Evolutionary conservation across 2,888 invertebrate genomes (phyloP), one percentile per base, ranked within the genome.

Genomic region (Disparrhopalites patrizii): DNA sequence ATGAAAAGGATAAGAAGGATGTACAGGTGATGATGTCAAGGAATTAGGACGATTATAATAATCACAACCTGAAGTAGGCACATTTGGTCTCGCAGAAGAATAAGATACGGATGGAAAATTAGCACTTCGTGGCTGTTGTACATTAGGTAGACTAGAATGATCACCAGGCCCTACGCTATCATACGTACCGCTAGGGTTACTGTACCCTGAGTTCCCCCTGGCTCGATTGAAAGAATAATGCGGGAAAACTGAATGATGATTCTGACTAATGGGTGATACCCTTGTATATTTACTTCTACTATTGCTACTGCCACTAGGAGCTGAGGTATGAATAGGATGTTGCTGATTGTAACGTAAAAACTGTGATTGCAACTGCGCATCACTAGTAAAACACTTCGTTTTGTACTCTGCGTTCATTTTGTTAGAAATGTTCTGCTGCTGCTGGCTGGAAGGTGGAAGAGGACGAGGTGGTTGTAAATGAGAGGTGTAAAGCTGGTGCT

Each of bases 311-410:
- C 15, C 5, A 57, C 25, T 47, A 15, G 30, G 47, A 10, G 51
- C 58, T 56, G 62, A 10, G 5, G 56, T 33, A 57, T 54, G 15
- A 25, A 62, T 61, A 18, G 73, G 74, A 66, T 68, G 62, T 18
- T 54, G 66, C 54, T 71, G 68, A 52, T 66, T 65, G 63, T 68
- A 75, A 33, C 72, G 70, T 23, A 73, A 30, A 65, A 72, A 75
- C 58, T 75, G 75, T 30, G 71, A 72, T 43, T 73, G 70, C 23
- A 75, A 55, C 36, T 70, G 68, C 54, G 73, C 71, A 69, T 75
- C 75, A 25, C 55, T 69, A 15, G 75, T 75, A 62, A 75, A 75
- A 47, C 55, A 54, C 20, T 38, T 62, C 8, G 54, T 58, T 58
- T 58, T 58, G 58, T 58, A 58, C 58, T 58, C 58, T 58, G 43